Evolutionary conservation across 2,888 invertebrate species (phyloP).

Genomic region (Lacanobia wlatinum): DNA sequence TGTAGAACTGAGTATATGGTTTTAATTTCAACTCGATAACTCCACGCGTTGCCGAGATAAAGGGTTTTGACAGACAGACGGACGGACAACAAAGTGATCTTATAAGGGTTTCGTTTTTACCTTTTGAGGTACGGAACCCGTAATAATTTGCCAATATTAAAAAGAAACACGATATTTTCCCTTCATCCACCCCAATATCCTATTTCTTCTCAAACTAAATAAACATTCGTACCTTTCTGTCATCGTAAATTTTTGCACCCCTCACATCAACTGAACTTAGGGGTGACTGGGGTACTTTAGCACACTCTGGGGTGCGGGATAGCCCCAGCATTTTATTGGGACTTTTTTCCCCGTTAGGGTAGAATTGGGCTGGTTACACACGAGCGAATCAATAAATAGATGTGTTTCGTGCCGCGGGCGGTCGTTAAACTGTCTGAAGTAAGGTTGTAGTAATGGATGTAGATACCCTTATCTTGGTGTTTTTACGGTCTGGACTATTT

Average conservation of each 20-base stretch:
- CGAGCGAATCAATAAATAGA: conserved; percentile 48
- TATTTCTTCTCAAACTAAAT: conserved; percentile 14
- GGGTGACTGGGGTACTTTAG: conserved; percentile 43
- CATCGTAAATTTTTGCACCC: conserved; percentile 60
- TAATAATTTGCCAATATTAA: too few species aligned
- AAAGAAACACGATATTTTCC: not conserved
- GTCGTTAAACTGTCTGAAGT: conserved; percentile 31
- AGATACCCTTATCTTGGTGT: not conserved
- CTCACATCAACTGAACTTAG: conserved; percentile 34
- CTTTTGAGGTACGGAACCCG: too few species aligned
- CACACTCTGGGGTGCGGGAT: conserved; percentile 41
- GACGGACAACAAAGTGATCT: too few species aligned
- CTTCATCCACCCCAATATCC: not conserved
- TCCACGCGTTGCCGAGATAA: too few species aligned
- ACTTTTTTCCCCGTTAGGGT: conserved; percentile 19
- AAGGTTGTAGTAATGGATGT: not conserved
- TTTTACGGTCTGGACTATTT: not conserved
- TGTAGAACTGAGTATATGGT: too few species aligned
- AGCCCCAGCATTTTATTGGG: conserved; percentile 47
- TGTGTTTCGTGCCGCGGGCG: conserved; percentile 8
- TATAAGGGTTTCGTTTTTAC: too few species aligned
- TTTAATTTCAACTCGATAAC: too few species aligned
- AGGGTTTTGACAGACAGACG: too few species aligned
- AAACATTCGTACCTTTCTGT: conserved; percentile 19
- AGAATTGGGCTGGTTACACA: conserved; percentile 42